Base-by-base conservation (phyloP, 1,140 invertebrate genomes). In the Microplitis demolitor region DNA sequence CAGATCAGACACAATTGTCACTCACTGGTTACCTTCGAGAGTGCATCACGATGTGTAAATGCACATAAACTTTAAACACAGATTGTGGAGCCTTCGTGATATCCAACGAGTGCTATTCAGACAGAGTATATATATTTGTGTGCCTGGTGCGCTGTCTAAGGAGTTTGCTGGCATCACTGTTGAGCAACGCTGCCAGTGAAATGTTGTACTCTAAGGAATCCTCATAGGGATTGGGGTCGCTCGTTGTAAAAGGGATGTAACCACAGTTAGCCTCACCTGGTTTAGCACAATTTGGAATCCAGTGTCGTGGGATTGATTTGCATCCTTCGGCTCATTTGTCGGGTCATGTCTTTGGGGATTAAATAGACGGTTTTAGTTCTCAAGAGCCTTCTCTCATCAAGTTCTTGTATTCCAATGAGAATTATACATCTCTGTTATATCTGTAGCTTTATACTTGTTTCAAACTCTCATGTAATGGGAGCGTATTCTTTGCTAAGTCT, bases 251-350 rank as follows among this genome's bases (percentile, higher is more conserved):
- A 84, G 84, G 82, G 79, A 83, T 84, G 82, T 71, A 61, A 79
- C 80, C 77, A 78, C 82, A 82, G 80, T 82, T 80, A 82, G 82
- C 78, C 78, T 78, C 64, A 66, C 33, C 54, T 35, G 45, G 50
- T 71, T 51, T 50, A 64, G 78, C 78, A 79, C 80, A 83, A 84
- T 86, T 84, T 81, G 73, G 78, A 79, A 78, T 76, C 72, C 68
- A 72, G 80, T 81, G 79, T 79, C 80, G 72, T 83, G 83, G 83
- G 83, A 84, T 85, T 86, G 85, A 86, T 86, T 86, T 86, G 84
- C 84, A 86, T 85, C 83, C 83, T 78, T 79, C 77, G 81, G 82
- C 83, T 85, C 82, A 86, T 85, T 86, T 84, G 78, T 78, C 62
- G 78, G 82, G 81, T 83, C 80, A 76, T 74, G 73, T 84, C 83